Conservation (phyloP, 2,113 vertebrate species). For the Poecilia latipinna region DNA sequence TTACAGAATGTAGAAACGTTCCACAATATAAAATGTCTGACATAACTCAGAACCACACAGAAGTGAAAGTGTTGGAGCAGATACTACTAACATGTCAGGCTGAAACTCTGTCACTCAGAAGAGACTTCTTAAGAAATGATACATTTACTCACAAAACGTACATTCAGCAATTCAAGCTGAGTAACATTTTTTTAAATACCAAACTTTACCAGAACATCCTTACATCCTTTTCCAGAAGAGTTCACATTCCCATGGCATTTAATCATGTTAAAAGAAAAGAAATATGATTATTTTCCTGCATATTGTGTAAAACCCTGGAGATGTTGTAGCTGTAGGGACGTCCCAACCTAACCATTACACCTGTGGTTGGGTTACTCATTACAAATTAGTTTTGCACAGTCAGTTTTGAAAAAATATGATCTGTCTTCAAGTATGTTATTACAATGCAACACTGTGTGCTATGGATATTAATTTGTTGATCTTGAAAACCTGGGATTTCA, state of each 20-base stretch:
- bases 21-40: constrained; percentile 70
- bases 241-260: constrained; percentile 61
- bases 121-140: constrained; percentile 51
- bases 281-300: constrained; percentile 36
- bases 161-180: constrained; percentile 61
- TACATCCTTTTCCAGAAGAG: constrained; percentile 35
- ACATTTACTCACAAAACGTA: constrained; percentile 61
- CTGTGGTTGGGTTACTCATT: neutral
- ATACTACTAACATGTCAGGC: constrained; percentile 47
- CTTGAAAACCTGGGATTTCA: too few species aligned
- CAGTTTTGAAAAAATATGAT: neutral
- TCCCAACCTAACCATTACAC: neutral
- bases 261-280: too few species aligned
- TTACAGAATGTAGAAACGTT: constrained; percentile 66
- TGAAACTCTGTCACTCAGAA: constrained; percentile 41
- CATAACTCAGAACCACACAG: constrained; percentile 47
- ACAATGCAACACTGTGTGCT: too few species aligned
- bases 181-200: constrained; percentile 39
- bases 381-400: neutral
- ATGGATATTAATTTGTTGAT: too few species aligned
- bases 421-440: too few species aligned
- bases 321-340: neutral
- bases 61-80: constrained; percentile 46
- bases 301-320: constrained; percentile 13
- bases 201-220: constrained; percentile 46